Conservation (phyloP, 2,797 vertebrate genomes). For the Semaprochilodus insignis region DNA sequence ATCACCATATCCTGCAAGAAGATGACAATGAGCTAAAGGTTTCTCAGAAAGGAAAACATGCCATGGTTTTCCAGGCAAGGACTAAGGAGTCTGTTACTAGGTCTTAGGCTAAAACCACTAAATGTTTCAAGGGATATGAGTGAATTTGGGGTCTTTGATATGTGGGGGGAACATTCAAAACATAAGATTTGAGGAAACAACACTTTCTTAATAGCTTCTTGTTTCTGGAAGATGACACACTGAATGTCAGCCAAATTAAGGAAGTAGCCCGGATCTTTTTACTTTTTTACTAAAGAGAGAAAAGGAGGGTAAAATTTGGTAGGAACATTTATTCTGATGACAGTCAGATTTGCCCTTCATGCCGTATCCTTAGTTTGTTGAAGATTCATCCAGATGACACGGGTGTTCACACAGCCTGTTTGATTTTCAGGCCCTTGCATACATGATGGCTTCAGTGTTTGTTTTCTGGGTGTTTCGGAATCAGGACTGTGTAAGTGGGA, state of each 20-base stretch:
- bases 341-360: neutral
- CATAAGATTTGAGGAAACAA: neutral
- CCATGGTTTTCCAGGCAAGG: neutral
- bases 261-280: neutral
- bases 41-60: conserved; percentile 24
- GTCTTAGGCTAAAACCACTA: neutral
- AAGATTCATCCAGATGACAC: neutral
- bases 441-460: neutral
- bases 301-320: neutral
- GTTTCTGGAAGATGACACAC: neutral
- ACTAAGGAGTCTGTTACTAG: neutral
- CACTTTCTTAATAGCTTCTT: neutral
- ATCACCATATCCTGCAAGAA: conserved; percentile 39
- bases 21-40: conserved; percentile 40
- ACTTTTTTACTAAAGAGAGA: neutral
- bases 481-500: too few relatives aligned
- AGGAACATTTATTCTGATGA: neutral
- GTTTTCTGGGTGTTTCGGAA: neutral
- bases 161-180: neutral
- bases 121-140: neutral
- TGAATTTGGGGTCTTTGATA: neutral
- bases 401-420: neutral
- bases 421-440: neutral
- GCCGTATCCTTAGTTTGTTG: neutral
- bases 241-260: neutral